Percentiles rank a stretch among this genome's conserved stretches.
Evolutionary conservation across 1,140 invertebrate species (phyloP).

Genomic region (Drosophila repleta): DNA sequence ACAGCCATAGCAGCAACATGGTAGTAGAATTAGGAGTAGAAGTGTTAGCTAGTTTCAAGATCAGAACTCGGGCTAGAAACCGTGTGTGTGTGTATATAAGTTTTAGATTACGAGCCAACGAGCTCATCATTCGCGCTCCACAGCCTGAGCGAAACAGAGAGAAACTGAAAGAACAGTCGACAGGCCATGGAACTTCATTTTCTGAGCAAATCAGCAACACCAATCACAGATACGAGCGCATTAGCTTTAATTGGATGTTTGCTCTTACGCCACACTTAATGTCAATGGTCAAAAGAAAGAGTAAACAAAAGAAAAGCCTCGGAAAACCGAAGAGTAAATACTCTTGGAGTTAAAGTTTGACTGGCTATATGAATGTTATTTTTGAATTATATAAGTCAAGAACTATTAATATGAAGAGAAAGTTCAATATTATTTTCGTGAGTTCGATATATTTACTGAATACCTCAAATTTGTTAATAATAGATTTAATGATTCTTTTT

Average conservation of each 20-base stretch:
- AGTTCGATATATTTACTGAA: too few species aligned
- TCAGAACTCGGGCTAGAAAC: constrained; percentile 35
- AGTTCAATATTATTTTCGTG: too few species aligned
- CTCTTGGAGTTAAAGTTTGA: not conserved
- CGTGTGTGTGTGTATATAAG: constrained; percentile 8
- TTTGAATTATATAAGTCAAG: too few species aligned
- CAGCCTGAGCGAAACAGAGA: constrained; percentile 14
- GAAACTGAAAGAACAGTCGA: constrained; percentile 2
- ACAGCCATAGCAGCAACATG: constrained; percentile 26
- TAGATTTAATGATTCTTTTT: too few species aligned
- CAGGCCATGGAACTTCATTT: constrained; percentile 1
- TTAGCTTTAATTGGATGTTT: not conserved
- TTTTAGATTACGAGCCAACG: constrained; percentile 29
- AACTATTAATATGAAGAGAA: too few species aligned
- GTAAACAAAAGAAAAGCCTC: not conserved
- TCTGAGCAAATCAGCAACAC: not conserved
- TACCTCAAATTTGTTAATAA: not conserved
- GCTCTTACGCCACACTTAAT: not conserved
- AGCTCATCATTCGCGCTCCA: not conserved
- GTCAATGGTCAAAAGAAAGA: constrained; percentile 9
- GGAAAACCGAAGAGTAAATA: not conserved
- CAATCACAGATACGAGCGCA: not conserved
- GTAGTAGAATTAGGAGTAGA: constrained; percentile 14
- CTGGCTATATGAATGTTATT: too few species aligned
- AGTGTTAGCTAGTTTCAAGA: constrained; percentile 38